These are phyloP conservation scores for Dinocampus coccinellae DNA, from an alignment of 2,888 invertebrate species.

Conservation along the genomic window DNA sequence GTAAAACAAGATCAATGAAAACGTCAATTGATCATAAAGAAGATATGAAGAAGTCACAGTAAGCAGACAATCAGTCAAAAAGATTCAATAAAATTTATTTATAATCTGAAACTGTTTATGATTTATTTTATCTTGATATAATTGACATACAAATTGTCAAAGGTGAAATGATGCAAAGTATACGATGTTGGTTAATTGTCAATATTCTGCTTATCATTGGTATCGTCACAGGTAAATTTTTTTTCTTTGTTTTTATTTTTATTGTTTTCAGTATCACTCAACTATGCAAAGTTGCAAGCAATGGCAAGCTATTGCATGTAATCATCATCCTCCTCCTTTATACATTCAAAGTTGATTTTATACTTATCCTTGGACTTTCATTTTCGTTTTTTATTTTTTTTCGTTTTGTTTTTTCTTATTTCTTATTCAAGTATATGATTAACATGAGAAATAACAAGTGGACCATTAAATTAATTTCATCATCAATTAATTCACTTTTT, in stretches of 20 bases:
- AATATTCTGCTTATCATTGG: constrained; percentile 19
- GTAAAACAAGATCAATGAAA: background rate
- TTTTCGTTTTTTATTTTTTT: background rate
- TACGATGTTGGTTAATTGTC: constrained; percentile 19
- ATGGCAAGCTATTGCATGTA: background rate
- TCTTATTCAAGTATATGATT: background rate
- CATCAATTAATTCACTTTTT: background rate
- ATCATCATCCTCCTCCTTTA: background rate
- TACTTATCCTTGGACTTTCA: background rate
- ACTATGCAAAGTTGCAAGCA: too few relatives aligned
- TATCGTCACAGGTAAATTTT: constrained; percentile 26
- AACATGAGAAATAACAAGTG: background rate
- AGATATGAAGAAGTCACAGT: background rate
- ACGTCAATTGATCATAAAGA: background rate
- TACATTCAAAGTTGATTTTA: background rate
- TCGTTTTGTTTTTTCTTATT: background rate
- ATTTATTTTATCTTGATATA: background rate
- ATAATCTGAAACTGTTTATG: background rate
- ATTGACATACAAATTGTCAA: background rate
- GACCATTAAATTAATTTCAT: background rate
- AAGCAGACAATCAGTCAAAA: background rate
- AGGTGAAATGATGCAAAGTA: constrained; percentile 27
- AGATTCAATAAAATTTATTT: background rate
- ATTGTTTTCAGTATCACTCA: background rate
- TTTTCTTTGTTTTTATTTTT: background rate